Evolutionary conservation across 2,113 vertebrate species (phyloP), one percentile per base, ranked within the genome.

Genomic region (Sminthopsis crassicaudata): DNA sequence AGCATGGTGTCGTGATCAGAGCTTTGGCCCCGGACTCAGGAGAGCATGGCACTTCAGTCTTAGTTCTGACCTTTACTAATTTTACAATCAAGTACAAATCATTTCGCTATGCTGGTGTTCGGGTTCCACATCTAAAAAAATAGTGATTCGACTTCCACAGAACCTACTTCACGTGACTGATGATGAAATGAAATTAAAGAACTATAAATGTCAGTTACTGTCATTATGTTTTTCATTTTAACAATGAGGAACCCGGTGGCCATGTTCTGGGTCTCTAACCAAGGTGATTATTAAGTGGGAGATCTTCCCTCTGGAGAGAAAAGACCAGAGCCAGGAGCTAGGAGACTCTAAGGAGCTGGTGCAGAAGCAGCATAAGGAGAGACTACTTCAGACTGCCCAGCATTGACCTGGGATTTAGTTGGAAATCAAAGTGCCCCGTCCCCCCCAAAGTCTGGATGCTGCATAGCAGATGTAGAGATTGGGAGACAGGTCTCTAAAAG

Each of bases 221-320:
- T 76, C n/a, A 22, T 42, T 42, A n/a, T 23, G 5, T 8, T 84
- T 84, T 19, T 84, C 19, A 84, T 84, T 84, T 84, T 84, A 84
- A 84, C 67, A 84, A 22, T 84, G 50, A 51, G 50, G 50, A 51
- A 51, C 94, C 99, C 99, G 0, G 99, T 99, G 91, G 93, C 98
- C 2, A 99, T 99, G 99, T 99, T 99, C 97, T 99, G 99, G 99
- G 96, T 99, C 94, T 99, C 99, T n/a, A 99, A 99, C 97, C 99
- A 99, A 97, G 99, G 99, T 0, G 99, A 99, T 16, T 99, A 99
- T 97, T 99, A 99, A 99, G 99, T 99, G 99, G 90, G 99, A 99
- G 97, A 98, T 99, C 60, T 99, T 98, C 94, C 99, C 99, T 19
- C 99, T 99, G 23, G 98, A 99, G 89, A 98, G 99, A 53, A 97